Evolutionary conservation across 2,113 vertebrate genomes (phyloP), one percentile per base, ranked within the genome.

Genomic region (Oxyura jamaicensis): DNA sequence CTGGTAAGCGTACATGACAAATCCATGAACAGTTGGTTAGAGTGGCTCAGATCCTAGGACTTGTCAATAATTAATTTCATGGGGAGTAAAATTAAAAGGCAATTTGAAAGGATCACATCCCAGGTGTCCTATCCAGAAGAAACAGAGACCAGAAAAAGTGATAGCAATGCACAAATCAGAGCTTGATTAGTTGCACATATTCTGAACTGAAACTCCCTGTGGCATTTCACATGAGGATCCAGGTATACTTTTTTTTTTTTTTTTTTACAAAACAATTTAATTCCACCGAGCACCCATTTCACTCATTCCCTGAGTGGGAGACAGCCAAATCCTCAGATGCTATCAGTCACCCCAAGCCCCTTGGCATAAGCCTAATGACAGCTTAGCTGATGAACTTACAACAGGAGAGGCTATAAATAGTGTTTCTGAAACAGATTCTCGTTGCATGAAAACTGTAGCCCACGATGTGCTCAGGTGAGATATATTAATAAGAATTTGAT

Each of bases 21-120:
- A 88, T 81, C 77, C 62, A 84, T 6, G 68, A 72, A 72, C 69
- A 84, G 69, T 78, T 93, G 83, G 58, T 53, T 88, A 73, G 53
- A 91, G 66, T 46, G 41, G 44, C 66, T 95, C 73, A 60, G 44
- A 83, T 44, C 86, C 76, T 81, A 65, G 66, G 42, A 88, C 62
- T 78, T 92, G 63, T 90, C 95, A 95, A 88, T 94, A 96, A 93
- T 90, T 95, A 88, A 93, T 95, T 94, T 95, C 35, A 93, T 69
- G 69, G 44, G 52, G 56, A 96, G 58, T 55, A 92, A 96, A 95
- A 96, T 95, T 96, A 95, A 96, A 96, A 94, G 71, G 69, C 77
- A 91, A 69, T 87, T 90, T 93, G 80, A 90, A 92, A 69, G 95
- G 66, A 88, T 87, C 86, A 66, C 58, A 82, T 91, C 92, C 88